These are phyloP conservation scores for Miltochrista miniata DNA, from an alignment of 2,888 invertebrate species.

Conservation along the genomic window DNA sequence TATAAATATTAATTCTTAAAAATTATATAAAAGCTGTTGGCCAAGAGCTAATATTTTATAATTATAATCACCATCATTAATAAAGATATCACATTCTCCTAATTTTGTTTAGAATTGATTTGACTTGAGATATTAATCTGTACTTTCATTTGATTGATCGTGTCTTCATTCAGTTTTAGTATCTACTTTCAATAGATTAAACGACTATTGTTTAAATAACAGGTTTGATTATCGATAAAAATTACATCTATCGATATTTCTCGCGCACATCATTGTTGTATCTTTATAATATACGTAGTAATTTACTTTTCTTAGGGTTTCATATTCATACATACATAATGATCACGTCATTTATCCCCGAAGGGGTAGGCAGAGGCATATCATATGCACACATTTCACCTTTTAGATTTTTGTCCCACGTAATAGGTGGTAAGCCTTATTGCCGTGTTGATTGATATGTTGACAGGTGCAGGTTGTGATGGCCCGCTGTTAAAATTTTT, in stretches of 20 bases:
- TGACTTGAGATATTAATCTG: slow-evolving; percentile 31
- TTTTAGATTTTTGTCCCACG: no score
- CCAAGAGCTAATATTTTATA: neutral
- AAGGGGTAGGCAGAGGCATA: no score
- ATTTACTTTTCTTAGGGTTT: no score
- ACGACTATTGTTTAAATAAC: slow-evolving; percentile 34
- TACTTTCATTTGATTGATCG: slow-evolving; percentile 39
- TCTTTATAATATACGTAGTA: no score
- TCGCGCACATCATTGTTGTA: slow-evolving; percentile 6
- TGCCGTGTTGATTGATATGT: no score
- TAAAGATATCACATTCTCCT: slow-evolving; percentile 32
- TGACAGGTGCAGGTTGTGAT: no score
- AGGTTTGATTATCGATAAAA: slow-evolving; percentile 22
- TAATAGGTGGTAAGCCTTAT: no score
- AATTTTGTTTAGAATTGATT: slow-evolving; percentile 34
- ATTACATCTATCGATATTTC: slow-evolving; percentile 14
- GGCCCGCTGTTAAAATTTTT: no score
- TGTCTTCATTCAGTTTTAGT: slow-evolving; percentile 28
- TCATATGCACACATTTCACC: no score
- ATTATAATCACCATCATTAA: slow-evolving; percentile 18
- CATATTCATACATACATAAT: no score
- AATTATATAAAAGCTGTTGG: neutral
- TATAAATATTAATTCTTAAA: no score
- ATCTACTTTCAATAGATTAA: slow-evolving; percentile 42
- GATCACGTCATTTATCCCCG: no score